Base-by-base conservation (phyloP, 2,888 invertebrate genomes). In the Mythimna ferrago region DNA sequence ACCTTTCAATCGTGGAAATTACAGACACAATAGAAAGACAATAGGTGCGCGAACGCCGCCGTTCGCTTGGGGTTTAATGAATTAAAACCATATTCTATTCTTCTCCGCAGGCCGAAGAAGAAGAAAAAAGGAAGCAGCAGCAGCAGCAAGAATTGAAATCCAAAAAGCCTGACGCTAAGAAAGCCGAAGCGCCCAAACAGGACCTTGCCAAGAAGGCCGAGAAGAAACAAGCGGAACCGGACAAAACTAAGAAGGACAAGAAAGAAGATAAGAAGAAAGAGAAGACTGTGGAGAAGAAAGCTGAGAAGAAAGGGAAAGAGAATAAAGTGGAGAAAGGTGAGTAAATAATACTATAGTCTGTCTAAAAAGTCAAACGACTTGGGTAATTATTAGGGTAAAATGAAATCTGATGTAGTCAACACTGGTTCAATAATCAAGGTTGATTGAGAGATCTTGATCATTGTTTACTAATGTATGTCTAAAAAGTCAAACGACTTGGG, bases 311-410 rank as follows among this genome's bases (percentile, higher is more conserved):
- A 35, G 87, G 90, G 76, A 84, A 92, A 81, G 83, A 94, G 63
- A 91, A 87, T 76, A 95, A 93, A 89, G 87, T 85, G 72, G 95
- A 94, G 72, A 95, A 94, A 83, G 89, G 78, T 85, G 90, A 94
- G 94, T 73, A 16, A 19, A 48, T 48, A 16, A 48, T 48, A 19
- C 16, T 32, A 26, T 1, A 26, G 26, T 26, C 26, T 26, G 26
- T 26, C 26, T 26, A 26, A 26, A 26, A 26, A 26, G 26, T 26
- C 26, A 26, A 26, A 26, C 26, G 26, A 26, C 26, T 26, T 26
- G 2, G 26, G 26, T 2, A 26, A 2, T 26, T 26, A 26, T 1
- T 26, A 26, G 26, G 2, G 26, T 2, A 26, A 26, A 26, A 26
- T 26, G 26, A 26, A 26, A 26, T 26, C 26, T 26, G 26, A 26